Conservation (phyloP, 2,888 invertebrate genomes). For the Cheiracanthium punctorium region DNA sequence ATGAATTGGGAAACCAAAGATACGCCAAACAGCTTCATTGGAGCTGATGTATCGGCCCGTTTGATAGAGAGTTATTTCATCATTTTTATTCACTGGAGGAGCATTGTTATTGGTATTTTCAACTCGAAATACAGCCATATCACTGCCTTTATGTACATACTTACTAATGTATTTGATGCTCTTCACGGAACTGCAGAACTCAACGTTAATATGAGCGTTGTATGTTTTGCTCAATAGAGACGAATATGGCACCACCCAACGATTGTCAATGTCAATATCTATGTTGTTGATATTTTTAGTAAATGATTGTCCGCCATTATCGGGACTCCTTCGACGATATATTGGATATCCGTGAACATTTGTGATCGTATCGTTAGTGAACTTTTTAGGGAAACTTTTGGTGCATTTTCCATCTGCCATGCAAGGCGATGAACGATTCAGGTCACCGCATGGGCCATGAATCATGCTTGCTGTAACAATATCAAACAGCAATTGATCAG, state of each 20-base stretch:
- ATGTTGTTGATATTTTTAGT: conserved; percentile 8
- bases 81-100: no score
- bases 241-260: conserved; percentile 11
- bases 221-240: conserved; percentile 19
- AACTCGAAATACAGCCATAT: conserved; percentile 4
- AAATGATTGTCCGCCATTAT: conserved; percentile 35
- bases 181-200: conserved; percentile 32
- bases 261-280: conserved; percentile 21
- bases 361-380: conserved; percentile 25
- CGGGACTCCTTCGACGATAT: conserved; percentile 36
- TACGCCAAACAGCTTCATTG: conserved; percentile 72
- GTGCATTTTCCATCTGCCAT: conserved; percentile 42
- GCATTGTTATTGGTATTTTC: no score
- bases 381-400: conserved; percentile 24
- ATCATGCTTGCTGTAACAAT: conserved; percentile 1
- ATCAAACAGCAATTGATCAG: neutral
- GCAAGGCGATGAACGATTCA: conserved; percentile 26
- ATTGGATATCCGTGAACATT: conserved; percentile 36
- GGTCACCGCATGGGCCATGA: neutral
- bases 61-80: conserved; percentile 28
- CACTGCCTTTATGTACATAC: conserved; percentile 28
- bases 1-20: conserved; percentile 72
- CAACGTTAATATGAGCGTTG: conserved; percentile 27
- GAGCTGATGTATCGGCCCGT: conserved; percentile 72
- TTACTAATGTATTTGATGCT: conserved; percentile 28